Evolutionary conservation across 2,113 vertebrate species (phyloP), one percentile per base, ranked within the genome.

Genomic region (Malurus melanocephalus): DNA sequence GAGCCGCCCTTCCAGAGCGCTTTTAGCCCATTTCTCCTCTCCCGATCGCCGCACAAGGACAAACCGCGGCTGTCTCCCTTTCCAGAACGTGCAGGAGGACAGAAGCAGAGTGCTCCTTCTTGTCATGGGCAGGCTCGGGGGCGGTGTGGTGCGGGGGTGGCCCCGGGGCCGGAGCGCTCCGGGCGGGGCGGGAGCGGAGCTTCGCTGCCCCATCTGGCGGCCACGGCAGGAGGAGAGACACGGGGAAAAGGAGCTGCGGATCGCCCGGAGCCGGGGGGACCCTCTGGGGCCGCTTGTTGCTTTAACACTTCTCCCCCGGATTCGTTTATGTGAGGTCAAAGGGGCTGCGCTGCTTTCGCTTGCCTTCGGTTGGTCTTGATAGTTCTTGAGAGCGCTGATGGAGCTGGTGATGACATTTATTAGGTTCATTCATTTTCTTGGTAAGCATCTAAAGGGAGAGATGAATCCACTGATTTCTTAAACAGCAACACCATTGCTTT

Each of bases 251-350:
- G 16, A 15, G 11, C 28, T 7, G 40, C 18, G 2, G n/a, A 11
- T 3, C 2, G 20, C 5, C 9, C 4, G 23, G 12, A 20, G 5
- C 4, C 7, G 7, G 2, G 13, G 4, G 7, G 1, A 10, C 7
- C 0, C 14, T 9, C 49, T 35, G 11, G 7, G 18, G 23, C 59
- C 1, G 9, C 17, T 32, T 21, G 30, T 7, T 56, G 56, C 56
- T 74, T 81, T 42, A 51, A 42, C 32, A 9, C 10, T 82, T 55
- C 48, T 65, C 10, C 46, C 51, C 21, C 16, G 12, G 40, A 49
- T 49, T 16, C 26, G 30, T 46, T 74, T 32, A 8, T 13, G 4
- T 3, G 10, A 42, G 43, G 23, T 65, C 59, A 81, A 51, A 88
- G 18, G 17, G 51, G 10, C 48, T 53, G 27, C 8, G 0, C 32